Evolutionary conservation across 2,113 vertebrate genomes (phyloP), one percentile per base, ranked within the genome.

Genomic region (Corydoras sp.): DNA sequence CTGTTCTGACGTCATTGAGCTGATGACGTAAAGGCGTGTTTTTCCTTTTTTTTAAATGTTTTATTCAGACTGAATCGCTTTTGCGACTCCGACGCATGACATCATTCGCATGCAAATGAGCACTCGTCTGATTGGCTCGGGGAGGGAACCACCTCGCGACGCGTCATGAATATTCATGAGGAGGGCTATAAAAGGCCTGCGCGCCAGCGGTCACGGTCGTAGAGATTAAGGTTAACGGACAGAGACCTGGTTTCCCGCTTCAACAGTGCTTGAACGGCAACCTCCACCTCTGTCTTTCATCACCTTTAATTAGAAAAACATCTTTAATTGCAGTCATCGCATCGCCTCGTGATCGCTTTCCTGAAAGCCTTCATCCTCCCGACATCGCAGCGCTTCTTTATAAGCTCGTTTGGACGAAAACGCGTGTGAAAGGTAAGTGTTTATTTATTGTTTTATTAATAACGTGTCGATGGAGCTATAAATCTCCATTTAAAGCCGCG

Each of bases 261-360:
- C 92, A 93, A 93, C 92, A 94, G 92, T 94, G 93, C 82, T 94
- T 94, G 92, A 89, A 93, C 91, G 92, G 92, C 78, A 92, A 89
- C 90, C 86, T 68, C 79, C 79, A 80, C 64, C 13, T 51, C 85
- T 88, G 87, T 80, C 79, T 75, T 18, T 29, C 31, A 68, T 71
- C 67, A 70, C 60, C 31, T 74, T 77, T 62, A 10, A 8, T 43
- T 10, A 2, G 2, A 24, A 10, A 9, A 48, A n/a, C 13, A 11
- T 48, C 50, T 9, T 53, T 5, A 9, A 68, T 35, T 62, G 10
- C 3, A 14, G 30, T 59, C 10, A n/a, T 30, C 14, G 15, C 1
- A 53, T 12, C 8, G 30, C 18, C 15, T 29, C 11, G 7, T 6
- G 6, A 12, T 24, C 72, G 71, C 76, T 13, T 58, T 61, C 53